Evolutionary conservation across 2,797 vertebrate species (phyloP), one percentile per base, ranked within the genome.

Genomic region (Gymnoscopelus braueri): DNA sequence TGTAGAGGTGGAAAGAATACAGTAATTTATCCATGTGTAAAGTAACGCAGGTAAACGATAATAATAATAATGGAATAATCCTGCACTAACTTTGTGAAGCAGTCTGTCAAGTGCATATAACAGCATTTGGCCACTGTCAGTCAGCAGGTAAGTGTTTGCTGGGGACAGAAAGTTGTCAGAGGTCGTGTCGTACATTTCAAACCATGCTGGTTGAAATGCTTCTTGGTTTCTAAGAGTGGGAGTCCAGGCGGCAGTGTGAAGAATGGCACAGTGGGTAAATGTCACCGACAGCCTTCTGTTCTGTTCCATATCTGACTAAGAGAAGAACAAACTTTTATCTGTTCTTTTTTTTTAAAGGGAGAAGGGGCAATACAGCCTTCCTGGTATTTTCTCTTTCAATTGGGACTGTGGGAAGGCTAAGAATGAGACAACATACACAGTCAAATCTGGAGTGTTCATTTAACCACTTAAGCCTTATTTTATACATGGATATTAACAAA

Each of bases 221-320:
- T 81, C 79, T 74, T 75, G 69, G 59, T 88, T 82, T 26, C 54
- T 82, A 77, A 82, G 91, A 91, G 93, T 93, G 91, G 92, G 93
- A 91, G 92, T 93, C 86, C 87, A 67, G 88, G 92, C 63, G 91
- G 87, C 75, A 81, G 91, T 93, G 93, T 92, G 92, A 94, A 92
- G 87, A 89, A 93, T 82, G 69, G 88, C 82, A 92, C 93, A 91
- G 89, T 93, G 91, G 89, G 87, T 93, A 93, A 94, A 94, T 93
- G 91, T 94, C 93, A 94, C 76, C 50, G 71, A 75, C 74, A 87
- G 87, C 91, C 90, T 91, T 92, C 92, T 94, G 92, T 91, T 92
- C 92, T 94, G 92, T 91, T 91, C 86, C 72, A 69, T 80, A 78
- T 80, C 85, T 92, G 90, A 92, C 89, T 91, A 87, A 89, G 83